phyloP scores from a whole-genome alignment of 2,113 vertebrate species.

The Nesoenas mayeri region DNA sequence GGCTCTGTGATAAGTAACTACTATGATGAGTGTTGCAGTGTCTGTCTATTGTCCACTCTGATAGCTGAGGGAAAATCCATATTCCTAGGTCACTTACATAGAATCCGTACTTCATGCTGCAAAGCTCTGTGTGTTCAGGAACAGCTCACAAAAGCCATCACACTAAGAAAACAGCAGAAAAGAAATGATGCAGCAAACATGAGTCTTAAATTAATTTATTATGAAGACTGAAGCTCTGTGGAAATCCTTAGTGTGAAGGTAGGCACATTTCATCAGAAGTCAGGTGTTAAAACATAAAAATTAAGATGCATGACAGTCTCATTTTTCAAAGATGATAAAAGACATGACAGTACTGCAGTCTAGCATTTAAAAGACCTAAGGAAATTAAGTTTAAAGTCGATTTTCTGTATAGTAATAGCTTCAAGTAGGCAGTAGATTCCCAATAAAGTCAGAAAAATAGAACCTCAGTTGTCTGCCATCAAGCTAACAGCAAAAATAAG shows the following conservation, averaged over 20 bases:
- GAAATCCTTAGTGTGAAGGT: background rate
- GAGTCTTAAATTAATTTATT: background rate
- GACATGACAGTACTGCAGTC: background rate
- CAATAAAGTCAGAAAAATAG: background rate
- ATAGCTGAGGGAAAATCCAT: background rate
- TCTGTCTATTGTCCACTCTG: background rate
- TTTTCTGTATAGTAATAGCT: background rate
- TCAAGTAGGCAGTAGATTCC: background rate
- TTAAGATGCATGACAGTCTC: background rate
- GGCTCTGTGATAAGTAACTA: background rate
- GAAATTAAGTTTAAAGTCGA: background rate
- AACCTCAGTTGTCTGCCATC: background rate
- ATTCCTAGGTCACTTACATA: background rate
- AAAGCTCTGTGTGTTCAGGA: background rate
- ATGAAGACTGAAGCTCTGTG: background rate
- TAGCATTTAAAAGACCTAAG: background rate
- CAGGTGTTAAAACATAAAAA: background rate
- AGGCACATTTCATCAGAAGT: background rate
- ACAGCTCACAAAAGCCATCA: background rate
- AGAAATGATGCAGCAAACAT: fast-evolving
- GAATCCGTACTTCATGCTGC: background rate
- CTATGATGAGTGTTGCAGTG: background rate
- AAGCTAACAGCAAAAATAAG: background rate
- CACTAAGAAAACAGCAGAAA: background rate
- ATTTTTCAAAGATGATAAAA: background rate